Percentiles rank a stretch among this genome's conserved stretches.
These are phyloP conservation scores for Atrina japonica DNA, from an alignment of 2,888 invertebrate species.

Conservation along the genomic window DNA sequence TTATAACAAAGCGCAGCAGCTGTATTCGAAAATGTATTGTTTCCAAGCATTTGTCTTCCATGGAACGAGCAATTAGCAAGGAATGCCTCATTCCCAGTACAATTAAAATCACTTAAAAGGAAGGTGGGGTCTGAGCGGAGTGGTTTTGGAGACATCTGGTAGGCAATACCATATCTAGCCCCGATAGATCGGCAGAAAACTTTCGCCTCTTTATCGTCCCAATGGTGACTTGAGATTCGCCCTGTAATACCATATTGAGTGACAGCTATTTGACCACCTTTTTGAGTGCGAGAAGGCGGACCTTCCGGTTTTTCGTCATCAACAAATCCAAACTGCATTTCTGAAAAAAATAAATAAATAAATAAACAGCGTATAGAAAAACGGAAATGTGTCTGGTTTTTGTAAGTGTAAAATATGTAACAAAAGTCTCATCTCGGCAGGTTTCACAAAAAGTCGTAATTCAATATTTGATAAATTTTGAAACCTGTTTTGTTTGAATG, in stretches of 20 bases:
- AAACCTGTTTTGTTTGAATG: too few species aligned
- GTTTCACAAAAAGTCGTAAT: too few species aligned
- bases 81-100: constrained; percentile 62
- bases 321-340: constrained; percentile 13
- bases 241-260: constrained; percentile 72
- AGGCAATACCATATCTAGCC: constrained; percentile 64
- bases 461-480: too few species aligned
- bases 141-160: constrained; percentile 58
- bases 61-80: constrained; percentile 62
- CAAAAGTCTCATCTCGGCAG: too few species aligned
- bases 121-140: constrained; percentile 60
- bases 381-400: too few species aligned
- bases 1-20: constrained; percentile 71
- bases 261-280: constrained; percentile 54
- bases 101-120: constrained; percentile 66
- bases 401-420: too few species aligned
- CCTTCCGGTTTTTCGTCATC: background rate
- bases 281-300: background rate
- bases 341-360: background rate
- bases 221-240: constrained; percentile 80
- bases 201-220: constrained; percentile 69
- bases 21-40: constrained; percentile 58
- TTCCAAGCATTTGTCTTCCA: constrained; percentile 57
- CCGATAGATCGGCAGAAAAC: constrained; percentile 66
- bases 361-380: too few species aligned